Evolutionary conservation across 2,797 vertebrate species (phyloP), one percentile per base, ranked within the genome.

Genomic region (Acridotheres tristis): DNA sequence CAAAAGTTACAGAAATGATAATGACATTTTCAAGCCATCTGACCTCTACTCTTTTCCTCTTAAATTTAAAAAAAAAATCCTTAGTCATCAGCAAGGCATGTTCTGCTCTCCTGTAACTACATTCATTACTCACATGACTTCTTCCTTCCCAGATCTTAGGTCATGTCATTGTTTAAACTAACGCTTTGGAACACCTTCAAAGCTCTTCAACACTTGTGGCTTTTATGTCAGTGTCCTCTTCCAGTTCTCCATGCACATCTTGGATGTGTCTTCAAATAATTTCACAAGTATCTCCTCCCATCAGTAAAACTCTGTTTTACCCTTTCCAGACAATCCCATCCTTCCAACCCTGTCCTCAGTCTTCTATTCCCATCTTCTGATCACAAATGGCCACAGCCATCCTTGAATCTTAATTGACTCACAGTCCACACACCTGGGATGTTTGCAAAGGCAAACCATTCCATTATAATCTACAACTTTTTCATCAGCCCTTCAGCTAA

Each of bases 81-180:
- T 90, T 79, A 85, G 42, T 90, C 71, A 93, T 82, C 67, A 85
- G 67, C 53, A 94, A 86, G 63, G 67, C 45, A 67, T 43, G 75
- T 76, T 92, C 67, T 85, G 50, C 29, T 90, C 38, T 85, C 53
- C 57, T 53, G 20, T 61, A 91, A 85, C 40, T 73, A n/a, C 27
- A 53, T 72, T 48, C 18, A 79, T 82, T 94, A 78, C 63, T 82
- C 67, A 50, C 34, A 85, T 19, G 38, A 76, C 42, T 76, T 67
- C 80, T 89, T 91, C 71, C 80, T 93, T 67, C 66, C 34, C 29
- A 55, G 53, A 81, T 84, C 59, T 91, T 81, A 76, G n/a, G 40
- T 62, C 48, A 62, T 54, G 40, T 57, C 21, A 74, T 71, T 93
- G 53, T 76, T 90, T 90, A 67, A 87, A 55, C 16, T 82, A 66